Conservation (phyloP, 2,797 vertebrate species). For the Liparis tanakae region DNA sequence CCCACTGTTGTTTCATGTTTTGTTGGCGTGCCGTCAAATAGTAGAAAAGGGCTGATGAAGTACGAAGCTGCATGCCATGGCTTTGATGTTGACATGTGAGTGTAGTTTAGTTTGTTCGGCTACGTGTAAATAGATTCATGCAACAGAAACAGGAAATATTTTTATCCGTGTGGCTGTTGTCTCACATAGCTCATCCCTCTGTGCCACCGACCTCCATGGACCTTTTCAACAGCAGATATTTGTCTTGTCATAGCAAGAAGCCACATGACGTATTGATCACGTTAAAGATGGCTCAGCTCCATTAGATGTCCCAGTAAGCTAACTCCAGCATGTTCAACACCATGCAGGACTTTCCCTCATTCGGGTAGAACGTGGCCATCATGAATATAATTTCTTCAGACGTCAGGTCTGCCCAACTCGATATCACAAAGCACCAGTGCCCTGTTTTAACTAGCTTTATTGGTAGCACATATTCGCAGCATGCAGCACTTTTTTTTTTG, state of each 20-base stretch:
- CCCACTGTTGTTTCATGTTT: constrained; percentile 29
- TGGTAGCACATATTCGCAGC: too few species aligned
- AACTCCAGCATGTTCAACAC: not conserved
- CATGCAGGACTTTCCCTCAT: not conserved
- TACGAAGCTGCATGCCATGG: not conserved
- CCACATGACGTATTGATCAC: not conserved
- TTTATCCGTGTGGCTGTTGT: not conserved
- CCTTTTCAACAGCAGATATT: not conserved
- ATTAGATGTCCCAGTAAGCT: not conserved
- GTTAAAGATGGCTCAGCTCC: not conserved
- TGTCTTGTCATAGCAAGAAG: constrained; percentile 3
- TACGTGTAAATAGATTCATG: not conserved
- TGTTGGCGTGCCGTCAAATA: constrained; percentile 40
- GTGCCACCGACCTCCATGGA: not conserved
- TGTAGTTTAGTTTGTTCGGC: constrained; percentile 16
- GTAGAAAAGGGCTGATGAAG: constrained; percentile 28
- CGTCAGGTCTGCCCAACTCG: too few species aligned
- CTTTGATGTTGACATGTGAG: constrained; percentile 32
- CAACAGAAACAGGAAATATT: not conserved
- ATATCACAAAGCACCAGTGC: too few species aligned
- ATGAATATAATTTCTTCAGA: not conserved
- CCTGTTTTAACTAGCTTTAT: too few species aligned
- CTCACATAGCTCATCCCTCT: not conserved
- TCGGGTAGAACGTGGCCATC: not conserved
- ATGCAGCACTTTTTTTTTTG: too few species aligned